A percentile compares a stretch with the other conserved stretches of the same genome.
These are phyloP conservation scores for Napeogenes sylphis DNA, from an alignment of 2,888 invertebrate species.

Conservation along the genomic window DNA sequence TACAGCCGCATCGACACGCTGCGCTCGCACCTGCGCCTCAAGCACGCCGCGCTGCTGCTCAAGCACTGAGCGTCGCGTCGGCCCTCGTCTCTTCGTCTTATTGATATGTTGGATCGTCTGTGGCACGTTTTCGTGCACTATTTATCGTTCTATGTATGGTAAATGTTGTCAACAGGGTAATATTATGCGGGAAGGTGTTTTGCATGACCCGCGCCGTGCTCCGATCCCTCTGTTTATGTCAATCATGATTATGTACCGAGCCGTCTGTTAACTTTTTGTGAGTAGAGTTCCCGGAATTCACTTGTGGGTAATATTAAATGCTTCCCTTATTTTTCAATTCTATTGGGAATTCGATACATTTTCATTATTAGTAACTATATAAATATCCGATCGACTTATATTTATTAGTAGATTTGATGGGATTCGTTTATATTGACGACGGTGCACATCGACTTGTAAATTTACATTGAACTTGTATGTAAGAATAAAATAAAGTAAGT, in stretches of 20 bases:
- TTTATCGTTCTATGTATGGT: constrained; percentile 57
- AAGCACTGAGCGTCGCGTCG: constrained; percentile 55
- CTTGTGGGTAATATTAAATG: constrained; percentile 13
- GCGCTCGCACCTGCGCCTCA: constrained; percentile 87
- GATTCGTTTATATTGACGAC: constrained; percentile 42
- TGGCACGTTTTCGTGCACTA: constrained; percentile 65
- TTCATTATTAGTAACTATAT: not conserved
- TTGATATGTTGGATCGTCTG: constrained; percentile 45
- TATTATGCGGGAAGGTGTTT: constrained; percentile 37
- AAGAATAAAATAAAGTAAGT: constrained; percentile 1
- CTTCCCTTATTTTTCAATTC: constrained; percentile 7
- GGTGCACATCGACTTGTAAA: constrained; percentile 37
- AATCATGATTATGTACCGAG: not conserved
- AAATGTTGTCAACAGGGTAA: constrained; percentile 73
- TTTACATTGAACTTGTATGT: constrained; percentile 23
- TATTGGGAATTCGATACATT: not conserved
- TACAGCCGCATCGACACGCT: constrained; percentile 93
- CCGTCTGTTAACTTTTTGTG: constrained; percentile 26
- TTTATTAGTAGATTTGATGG: constrained; percentile 23
- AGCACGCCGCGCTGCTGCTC: constrained; percentile 79
- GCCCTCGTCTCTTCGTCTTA: constrained; percentile 31
- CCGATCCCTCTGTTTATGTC: not conserved
- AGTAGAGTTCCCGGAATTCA: constrained; percentile 19
- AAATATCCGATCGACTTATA: not conserved
- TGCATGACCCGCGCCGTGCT: constrained; percentile 15